A percentile compares a stretch with the other conserved stretches of the same genome.
These are phyloP conservation scores for Rhagologus leucostigma DNA, from an alignment of 2,113 vertebrate genomes.

Conservation along the genomic window DNA sequence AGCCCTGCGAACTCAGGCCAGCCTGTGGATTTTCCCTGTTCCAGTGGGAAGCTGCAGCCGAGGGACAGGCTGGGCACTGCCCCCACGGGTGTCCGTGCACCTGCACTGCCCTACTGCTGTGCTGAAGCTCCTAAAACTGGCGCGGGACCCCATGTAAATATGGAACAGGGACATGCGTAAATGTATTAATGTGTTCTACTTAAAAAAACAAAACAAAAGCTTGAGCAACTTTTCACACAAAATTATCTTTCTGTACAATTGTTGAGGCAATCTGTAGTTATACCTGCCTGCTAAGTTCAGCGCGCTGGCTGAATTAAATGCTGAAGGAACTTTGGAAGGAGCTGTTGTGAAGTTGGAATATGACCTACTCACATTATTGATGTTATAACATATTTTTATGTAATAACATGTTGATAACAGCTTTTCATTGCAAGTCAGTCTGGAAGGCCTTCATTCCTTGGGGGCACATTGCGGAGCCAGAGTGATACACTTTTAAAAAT, in stretches of 20 bases:
- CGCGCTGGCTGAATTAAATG: neutral
- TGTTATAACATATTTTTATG: neutral
- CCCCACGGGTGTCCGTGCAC: rapidly evolving
- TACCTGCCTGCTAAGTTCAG: neutral
- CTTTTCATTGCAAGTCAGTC: neutral
- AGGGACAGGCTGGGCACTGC: neutral
- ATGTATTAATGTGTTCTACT: neutral
- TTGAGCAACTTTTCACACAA: neutral
- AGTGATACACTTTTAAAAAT: neutral
- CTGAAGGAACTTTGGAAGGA: neutral
- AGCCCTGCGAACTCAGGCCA: no score
- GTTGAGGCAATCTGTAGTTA: neutral
- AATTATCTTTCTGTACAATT: neutral
- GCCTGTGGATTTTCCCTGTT: no score
- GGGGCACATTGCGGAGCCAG: neutral
- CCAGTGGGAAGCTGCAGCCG: neutral
- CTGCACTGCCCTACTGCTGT: neutral
- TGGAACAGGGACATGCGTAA: rapidly evolving
- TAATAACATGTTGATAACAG: neutral
- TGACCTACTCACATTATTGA: neutral
- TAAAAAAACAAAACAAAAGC: neutral
- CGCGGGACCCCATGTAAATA: rapidly evolving
- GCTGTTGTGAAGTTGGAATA: neutral
- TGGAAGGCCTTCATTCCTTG: neutral
- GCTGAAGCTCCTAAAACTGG: neutral